Base-by-base conservation (phyloP, 2,888 invertebrate species). In the Helleia helle region DNA sequence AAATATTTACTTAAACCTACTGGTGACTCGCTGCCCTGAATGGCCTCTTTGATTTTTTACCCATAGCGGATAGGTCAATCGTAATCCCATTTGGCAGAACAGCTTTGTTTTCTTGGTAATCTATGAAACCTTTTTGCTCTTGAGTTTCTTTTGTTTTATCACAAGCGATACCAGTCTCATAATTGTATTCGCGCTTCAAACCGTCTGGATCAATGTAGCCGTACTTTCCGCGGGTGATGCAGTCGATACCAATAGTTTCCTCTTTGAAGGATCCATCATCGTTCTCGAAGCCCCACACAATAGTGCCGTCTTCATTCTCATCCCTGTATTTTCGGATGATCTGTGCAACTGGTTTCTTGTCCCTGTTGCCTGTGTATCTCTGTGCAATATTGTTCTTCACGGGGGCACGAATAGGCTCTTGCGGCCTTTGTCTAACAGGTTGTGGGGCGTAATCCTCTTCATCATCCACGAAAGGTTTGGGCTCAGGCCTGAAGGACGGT, bases 231-330 rank as follows among this genome's bases (percentile, higher is more conserved):
- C 90, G 87, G 7, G 91, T 91, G 44, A 92, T 70, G 58, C 92
- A 92, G 67, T 94, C 93, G 7, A 88, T 81, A 30, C 94, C 94
- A 52, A 94, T 92, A 5, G 89, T 87, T 77, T 94, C 94, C 65
- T 94, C 94, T 64, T 94, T 94, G 71, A 92, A 94, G 1, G 93
- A 91, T 13, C 94, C 94, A 58, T 94, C 94, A 55, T 94, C 94
- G 64, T 94, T 94, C 70, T 94, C 94, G 60, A 91, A 94, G 36
- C 94, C 94, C 94, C 94, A 94, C 0, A 92, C 91, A 55, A 94
- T 94, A 62, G 91, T 93, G 27, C 93, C 93, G 54, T 93, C 92
- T 15, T 88, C 86, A 59, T 93, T 93, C 65, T 94, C 93, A 29
- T 93, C 93, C 38, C 92, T 88, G 77, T 89, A 94, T 62, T 89